These are phyloP conservation scores for Illadopsis cleaveri DNA, from an alignment of 2,113 vertebrate genomes.

Conservation along the genomic window DNA sequence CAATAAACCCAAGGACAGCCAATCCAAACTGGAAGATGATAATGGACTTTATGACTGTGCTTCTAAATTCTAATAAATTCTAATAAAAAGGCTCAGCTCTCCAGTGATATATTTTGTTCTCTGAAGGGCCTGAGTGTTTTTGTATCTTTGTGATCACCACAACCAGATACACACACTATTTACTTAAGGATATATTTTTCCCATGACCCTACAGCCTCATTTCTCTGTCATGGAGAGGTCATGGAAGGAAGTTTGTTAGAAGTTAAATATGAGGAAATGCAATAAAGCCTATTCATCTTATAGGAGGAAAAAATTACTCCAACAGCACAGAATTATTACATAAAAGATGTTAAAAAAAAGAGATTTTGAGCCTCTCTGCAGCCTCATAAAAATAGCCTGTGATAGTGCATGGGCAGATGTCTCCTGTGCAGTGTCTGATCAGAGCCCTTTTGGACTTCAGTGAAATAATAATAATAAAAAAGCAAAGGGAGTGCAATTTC, in stretches of 20 bases:
- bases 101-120: background rate
- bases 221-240: background rate
- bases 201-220: conserved; percentile 14
- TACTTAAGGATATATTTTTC: conserved; percentile 28
- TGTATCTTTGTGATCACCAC: background rate
- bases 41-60: background rate
- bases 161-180: background rate
- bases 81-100: background rate
- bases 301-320: background rate
- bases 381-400: background rate
- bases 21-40: background rate
- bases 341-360: background rate
- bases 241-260: background rate
- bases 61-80: background rate
- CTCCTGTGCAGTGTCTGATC: background rate
- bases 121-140: background rate
- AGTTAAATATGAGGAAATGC: conserved; percentile 4
- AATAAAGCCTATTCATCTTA: conserved; percentile 1
- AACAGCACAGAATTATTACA: background rate
- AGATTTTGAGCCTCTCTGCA: background rate
- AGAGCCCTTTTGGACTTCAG: conserved; percentile 15
- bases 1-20: background rate
- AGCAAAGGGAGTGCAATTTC: conserved; percentile 16
- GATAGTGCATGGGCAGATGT: background rate
- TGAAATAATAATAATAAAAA: background rate